Conservation (phyloP, 2,888 invertebrate species). For the Troides aeacus region DNA sequence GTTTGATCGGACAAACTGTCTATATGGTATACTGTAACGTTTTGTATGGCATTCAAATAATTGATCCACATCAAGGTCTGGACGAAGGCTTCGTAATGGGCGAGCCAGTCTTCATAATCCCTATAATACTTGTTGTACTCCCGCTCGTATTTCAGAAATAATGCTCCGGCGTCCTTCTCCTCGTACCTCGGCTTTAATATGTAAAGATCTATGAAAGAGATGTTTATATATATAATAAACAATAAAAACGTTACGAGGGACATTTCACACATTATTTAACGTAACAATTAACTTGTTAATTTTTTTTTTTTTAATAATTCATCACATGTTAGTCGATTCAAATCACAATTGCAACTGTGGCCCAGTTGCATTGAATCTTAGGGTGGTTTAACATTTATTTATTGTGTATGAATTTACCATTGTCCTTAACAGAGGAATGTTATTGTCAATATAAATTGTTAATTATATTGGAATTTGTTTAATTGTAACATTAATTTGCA, state of each 20-base stretch:
- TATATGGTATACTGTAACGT: slow-evolving; percentile 4
- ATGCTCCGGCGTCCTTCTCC: slow-evolving; percentile 8
- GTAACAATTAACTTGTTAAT: not conserved
- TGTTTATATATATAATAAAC: slow-evolving; percentile 7
- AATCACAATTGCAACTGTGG: too few species aligned
- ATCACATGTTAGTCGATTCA: too few species aligned
- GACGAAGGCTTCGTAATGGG: slow-evolving; percentile 21
- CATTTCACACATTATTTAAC: not conserved
- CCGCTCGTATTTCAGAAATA: slow-evolving; percentile 16
- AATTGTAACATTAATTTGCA: not conserved
- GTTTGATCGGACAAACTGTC: slow-evolving; percentile 18
- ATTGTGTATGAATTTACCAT: too few species aligned
- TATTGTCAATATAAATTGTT: not conserved
- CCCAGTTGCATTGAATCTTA: too few species aligned
- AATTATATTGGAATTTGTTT: not conserved
- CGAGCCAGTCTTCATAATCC: slow-evolving; percentile 6
- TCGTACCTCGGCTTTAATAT: slow-evolving; percentile 11
- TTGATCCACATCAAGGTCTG: slow-evolving; percentile 20
- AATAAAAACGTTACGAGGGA: not conserved
- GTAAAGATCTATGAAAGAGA: not conserved
- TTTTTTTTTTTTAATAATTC: not conserved
- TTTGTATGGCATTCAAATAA: slow-evolving; percentile 19
- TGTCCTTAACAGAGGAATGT: too few species aligned
- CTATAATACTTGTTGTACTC: slow-evolving; percentile 12
- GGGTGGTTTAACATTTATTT: too few species aligned